Evolutionary conservation across 2,888 invertebrate genomes (phyloP).

Genomic region (Ophion ellenae): DNA sequence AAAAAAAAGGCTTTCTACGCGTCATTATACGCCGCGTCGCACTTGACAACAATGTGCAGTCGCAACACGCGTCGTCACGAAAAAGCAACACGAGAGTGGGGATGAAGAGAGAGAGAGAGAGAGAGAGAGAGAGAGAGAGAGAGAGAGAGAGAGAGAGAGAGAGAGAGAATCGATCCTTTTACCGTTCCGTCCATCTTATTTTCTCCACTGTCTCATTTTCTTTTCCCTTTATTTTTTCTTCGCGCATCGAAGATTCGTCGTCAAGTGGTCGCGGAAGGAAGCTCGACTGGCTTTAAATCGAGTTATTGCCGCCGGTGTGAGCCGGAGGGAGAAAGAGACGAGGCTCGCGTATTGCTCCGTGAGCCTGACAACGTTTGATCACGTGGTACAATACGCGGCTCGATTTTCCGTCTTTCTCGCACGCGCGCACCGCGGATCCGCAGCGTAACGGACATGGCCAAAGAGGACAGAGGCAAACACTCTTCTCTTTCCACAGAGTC

Average conservation of each 20-base stretch:
- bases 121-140: constrained; percentile 11
- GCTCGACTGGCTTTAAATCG: constrained; percentile 65
- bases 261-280: constrained; percentile 45
- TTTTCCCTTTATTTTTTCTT: neutral
- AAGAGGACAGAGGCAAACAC: constrained; percentile 10
- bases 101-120: constrained; percentile 24
- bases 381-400: constrained; percentile 74
- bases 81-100: constrained; percentile 25
- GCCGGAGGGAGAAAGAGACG: constrained; percentile 57
- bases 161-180: constrained; percentile 40
- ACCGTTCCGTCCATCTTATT: constrained; percentile 19
- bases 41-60: constrained; percentile 44
- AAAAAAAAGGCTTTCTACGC: constrained; percentile 15
- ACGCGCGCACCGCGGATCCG: constrained; percentile 20
- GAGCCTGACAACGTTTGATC: constrained; percentile 75
- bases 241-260: constrained; percentile 26
- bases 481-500: neutral
- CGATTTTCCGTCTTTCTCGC: constrained; percentile 29
- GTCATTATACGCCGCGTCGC: constrained; percentile 20
- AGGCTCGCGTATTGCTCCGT: constrained; percentile 63
- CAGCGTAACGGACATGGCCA: constrained; percentile 51
- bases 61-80: constrained; percentile 39
- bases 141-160: constrained; percentile 15
- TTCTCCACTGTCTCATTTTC: neutral
- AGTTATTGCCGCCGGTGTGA: constrained; percentile 75